Conservation (phyloP, 2,797 vertebrate species). For the Peromyscus aztecus region DNA sequence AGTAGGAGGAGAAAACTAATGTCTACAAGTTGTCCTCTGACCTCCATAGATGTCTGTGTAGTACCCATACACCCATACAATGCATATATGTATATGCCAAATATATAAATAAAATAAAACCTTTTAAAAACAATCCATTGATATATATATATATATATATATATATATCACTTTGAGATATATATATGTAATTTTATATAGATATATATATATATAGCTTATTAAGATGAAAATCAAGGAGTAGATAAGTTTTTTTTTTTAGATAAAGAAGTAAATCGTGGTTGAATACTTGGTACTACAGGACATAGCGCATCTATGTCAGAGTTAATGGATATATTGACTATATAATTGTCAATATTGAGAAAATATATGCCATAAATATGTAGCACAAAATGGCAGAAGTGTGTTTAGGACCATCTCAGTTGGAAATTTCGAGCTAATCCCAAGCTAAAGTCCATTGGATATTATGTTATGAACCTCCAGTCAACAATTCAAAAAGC, state of each 20-base stretch:
- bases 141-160: neutral
- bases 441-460: neutral
- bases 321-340: neutral
- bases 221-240: neutral
- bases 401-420: neutral
- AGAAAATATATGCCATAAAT: neutral
- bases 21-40: neutral
- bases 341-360: neutral
- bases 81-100: neutral
- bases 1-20: neutral
- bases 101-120: neutral
- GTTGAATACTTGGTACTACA: neutral
- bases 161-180: no score
- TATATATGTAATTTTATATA: neutral
- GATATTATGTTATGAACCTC: neutral
- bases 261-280: neutral
- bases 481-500: neutral
- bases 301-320: neutral
- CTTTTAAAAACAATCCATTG: neutral
- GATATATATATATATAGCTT: neutral
- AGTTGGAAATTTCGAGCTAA: neutral
- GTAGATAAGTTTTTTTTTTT: neutral
- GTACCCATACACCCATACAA: no score
- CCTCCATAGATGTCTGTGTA: neutral
- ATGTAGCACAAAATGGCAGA: neutral